phyloP scores from a whole-genome alignment of 2,888 invertebrate genomes.

The Lydus trimaculatus region DNA sequence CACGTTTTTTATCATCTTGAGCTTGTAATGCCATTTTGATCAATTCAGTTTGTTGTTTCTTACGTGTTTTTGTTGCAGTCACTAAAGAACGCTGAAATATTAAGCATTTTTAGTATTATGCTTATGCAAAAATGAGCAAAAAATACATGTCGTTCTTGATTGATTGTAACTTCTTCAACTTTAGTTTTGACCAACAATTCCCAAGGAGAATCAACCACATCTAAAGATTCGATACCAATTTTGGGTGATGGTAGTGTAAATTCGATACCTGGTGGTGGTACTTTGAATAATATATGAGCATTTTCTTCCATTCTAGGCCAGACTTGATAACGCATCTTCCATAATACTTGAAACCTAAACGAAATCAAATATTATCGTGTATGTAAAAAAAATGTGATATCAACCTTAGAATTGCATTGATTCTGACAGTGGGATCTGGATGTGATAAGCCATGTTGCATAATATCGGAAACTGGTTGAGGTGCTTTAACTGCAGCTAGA shows the following conservation, averaged over 20 bases:
- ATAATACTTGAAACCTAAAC: conserved; percentile 86
- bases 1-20: conserved; percentile 93
- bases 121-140: background rate
- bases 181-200: conserved; percentile 97
- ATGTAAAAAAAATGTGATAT: conserved; percentile 75
- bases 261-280: conserved; percentile 98
- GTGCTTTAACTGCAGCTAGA: conserved; percentile 90
- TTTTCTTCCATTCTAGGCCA: conserved; percentile 99
- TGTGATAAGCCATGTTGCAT: conserved; percentile 90
- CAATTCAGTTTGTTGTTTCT: conserved; percentile 98
- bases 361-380: conserved; percentile 14
- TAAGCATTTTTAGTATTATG: background rate
- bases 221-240: conserved; percentile 93
- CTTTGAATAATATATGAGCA: conserved; percentile 94
- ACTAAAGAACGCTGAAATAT: conserved; percentile 83
- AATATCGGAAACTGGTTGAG: conserved; percentile 86
- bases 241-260: conserved; percentile 99
- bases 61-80: conserved; percentile 97
- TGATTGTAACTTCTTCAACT: conserved; percentile 98
- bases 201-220: conserved; percentile 99
- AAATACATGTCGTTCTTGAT: conserved; percentile 94
- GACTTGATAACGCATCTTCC: conserved; percentile 97
- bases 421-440: conserved; percentile 80
- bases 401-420: conserved; percentile 83
- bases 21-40: conserved; percentile 94